Evolutionary conservation across 1,140 invertebrate species (phyloP), one percentile per base, ranked within the genome.

Genomic region (Trachymyrmex cornetzi): DNA sequence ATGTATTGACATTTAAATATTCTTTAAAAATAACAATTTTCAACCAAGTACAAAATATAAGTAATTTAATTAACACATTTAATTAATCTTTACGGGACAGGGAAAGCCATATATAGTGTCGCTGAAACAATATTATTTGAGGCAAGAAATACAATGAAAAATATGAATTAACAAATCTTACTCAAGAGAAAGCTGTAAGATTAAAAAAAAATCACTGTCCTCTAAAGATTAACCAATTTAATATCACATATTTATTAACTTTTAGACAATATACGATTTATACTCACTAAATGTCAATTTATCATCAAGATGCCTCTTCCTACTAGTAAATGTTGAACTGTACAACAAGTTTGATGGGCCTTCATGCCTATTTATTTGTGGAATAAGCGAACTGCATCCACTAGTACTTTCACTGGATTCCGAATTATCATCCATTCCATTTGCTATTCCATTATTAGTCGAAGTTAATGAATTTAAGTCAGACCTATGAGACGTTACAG

Each of bases 341-440:
- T 94, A 94, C 50, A 85, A 87, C 16, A 89, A 81, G 81, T 92
- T 92, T 27, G 93, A 90, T 64, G 92, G 86, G 61, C 87, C 91
- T 61, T 95, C 95, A 90, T 95, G 94, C 87, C 94, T 92, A 75
- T 93, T 95, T 19, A 91, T 94, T 88, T 96, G 95, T 12, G 95
- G 95, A 88, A 96, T 95, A 24, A 96, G 91, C 9, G 96, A 96
- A 80, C 95, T 96, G 81, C 95, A 96, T 19, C 95, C 95, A 89
- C 96, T 96, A 3, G 96, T 96, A 34, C 95, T 96, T 85, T 96
- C 95, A 82, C 95, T 95, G 0, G 94, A 95, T 84, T 96, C 95
- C 9, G 95, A 96, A 91, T 95, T 95, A 84, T 96, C 95, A 89
- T 96, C 96, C 12, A 77, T 91, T 30, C 94, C 95, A 89, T 95